Conservation (phyloP, 2,888 invertebrate species). For the Pasiphila rectangulata region DNA sequence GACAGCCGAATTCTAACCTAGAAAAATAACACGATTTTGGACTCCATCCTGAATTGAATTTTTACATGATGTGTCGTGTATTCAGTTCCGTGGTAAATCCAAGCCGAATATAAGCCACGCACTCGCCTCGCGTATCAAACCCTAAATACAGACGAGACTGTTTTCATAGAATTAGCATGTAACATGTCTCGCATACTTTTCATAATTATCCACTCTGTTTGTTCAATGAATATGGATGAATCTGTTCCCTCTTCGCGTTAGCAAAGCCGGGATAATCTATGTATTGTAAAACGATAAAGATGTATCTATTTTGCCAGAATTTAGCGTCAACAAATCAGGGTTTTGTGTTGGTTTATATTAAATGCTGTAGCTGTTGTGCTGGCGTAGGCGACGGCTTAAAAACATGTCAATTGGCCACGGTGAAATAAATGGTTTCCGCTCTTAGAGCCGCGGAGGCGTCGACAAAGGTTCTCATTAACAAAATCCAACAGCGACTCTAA, state of each 20-base stretch:
- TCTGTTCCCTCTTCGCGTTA: conserved; percentile 16
- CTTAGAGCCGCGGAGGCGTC: conserved; percentile 46
- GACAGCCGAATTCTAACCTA: no score
- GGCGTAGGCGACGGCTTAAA: conserved; percentile 49
- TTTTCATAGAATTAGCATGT: conserved; percentile 38
- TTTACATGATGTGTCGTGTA: background rate
- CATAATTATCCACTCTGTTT: conserved; percentile 25
- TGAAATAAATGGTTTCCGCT: conserved; percentile 70
- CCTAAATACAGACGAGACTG: conserved; percentile 28
- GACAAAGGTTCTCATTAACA: conserved; percentile 73
- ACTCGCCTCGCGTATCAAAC: conserved; percentile 7
- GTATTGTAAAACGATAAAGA: conserved; percentile 29
- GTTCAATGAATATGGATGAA: conserved; percentile 25
- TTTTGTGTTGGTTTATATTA: conserved; percentile 22
- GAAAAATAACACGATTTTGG: no score
- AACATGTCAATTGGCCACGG: conserved; percentile 63
- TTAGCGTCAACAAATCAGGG: conserved; percentile 23
- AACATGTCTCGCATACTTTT: conserved; percentile 34
- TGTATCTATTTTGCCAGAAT: conserved; percentile 23
- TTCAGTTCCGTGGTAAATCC: background rate
- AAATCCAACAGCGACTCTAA: conserved; percentile 68
- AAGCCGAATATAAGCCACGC: background rate
- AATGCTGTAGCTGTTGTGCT: conserved; percentile 19
- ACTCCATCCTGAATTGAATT: no score
- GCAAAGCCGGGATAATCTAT: conserved; percentile 22